Evolutionary conservation across 2,888 invertebrate species (phyloP), one percentile per base, ranked within the genome.

Genomic region (Aspidiotus rigidus): DNA sequence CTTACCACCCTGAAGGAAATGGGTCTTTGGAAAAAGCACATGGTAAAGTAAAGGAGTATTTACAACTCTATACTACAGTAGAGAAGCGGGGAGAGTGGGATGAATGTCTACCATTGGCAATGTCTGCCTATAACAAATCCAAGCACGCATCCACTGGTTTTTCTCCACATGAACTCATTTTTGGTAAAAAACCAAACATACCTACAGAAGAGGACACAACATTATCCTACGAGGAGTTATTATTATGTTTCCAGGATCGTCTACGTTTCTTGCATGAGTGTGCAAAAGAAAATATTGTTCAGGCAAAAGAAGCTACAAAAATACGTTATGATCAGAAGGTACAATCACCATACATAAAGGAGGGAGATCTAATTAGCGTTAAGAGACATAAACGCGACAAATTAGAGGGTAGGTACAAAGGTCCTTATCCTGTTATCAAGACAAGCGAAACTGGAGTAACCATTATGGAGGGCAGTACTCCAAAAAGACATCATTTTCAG

Each of bases 1-100:
- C 56, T 15, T 56, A 56, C 15, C 56, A 56, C 15, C 56, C 56
- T 56, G 56, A 56, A 56, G 56, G 10, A 8, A 56, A 56, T n/a
- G 56, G 56, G 7, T 10, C 56, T 15, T n/a, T 56, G 15, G 56
- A 56, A 56, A 10, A 15, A 56, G 56, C 56, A 8, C 56, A 56
- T n/a, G 56, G 56, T 13, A 56, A 56, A 56, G n/a, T 56, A 10
- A 56, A 56, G 15, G 56, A 56, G 15, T 56, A 56, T 15, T n/a
- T 56, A 8, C 8, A n/a, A 8, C 15, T 56, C 56, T 56, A 13
- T n/a, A 15, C 15, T 8, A 56, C n/a, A 8, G 15, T 56, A 10
- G 56, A 56, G 15, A 10, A n/a, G 15, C 9, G 15, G 15, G 56
- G 56, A 8, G 56, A 56, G 15, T 61, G 61, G 61, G 61, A 61